Evolutionary conservation across 2,888 invertebrate genomes (phyloP).

Genomic region (Drosophila quasianomalipes): DNA sequence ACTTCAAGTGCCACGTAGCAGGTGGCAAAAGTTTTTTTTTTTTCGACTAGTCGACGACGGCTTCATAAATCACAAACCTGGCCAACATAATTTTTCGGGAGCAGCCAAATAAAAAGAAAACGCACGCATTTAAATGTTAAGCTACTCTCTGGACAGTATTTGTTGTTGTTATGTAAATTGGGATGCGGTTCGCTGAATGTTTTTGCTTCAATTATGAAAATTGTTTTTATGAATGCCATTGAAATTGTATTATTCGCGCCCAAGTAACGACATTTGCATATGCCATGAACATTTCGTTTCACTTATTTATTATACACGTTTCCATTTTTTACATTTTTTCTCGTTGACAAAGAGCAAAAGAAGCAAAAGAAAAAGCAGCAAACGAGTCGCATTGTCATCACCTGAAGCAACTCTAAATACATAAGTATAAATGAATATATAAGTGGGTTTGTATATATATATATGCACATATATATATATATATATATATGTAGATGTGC

Average conservation of each 20-base stretch:
- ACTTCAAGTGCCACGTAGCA: constrained; percentile 27
- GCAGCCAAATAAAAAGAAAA: constrained; percentile 5
- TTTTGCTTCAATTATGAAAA: constrained; percentile 77
- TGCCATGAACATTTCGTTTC: constrained; percentile 35
- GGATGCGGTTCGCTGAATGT: constrained; percentile 52
- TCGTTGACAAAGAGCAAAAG: neutral
- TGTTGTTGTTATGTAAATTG: constrained; percentile 54
- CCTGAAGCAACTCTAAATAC: constrained; percentile 15
- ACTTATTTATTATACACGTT: constrained; percentile 25
- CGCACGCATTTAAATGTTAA: constrained; percentile 32
- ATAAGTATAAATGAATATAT: constrained; percentile 9
- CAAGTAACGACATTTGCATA: constrained; percentile 72
- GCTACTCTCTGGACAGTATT: constrained; percentile 35
- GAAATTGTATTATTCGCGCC: constrained; percentile 78
- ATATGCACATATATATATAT: neutral
- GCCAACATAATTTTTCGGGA: constrained; percentile 31
- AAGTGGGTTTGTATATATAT: neutral
- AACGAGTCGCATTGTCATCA: constrained; percentile 35
- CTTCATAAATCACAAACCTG: constrained; percentile 48
- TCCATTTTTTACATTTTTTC: constrained; percentile 1
- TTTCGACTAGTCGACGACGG: constrained; percentile 22
- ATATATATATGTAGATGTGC: neutral
- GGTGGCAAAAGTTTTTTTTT: constrained; percentile 33
- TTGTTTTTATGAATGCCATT: constrained; percentile 75
- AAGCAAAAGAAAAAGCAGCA: constrained; percentile 7